Evolutionary conservation across 2,113 vertebrate genomes (phyloP).

Genomic region (Dromaius novaehollandiae): DNA sequence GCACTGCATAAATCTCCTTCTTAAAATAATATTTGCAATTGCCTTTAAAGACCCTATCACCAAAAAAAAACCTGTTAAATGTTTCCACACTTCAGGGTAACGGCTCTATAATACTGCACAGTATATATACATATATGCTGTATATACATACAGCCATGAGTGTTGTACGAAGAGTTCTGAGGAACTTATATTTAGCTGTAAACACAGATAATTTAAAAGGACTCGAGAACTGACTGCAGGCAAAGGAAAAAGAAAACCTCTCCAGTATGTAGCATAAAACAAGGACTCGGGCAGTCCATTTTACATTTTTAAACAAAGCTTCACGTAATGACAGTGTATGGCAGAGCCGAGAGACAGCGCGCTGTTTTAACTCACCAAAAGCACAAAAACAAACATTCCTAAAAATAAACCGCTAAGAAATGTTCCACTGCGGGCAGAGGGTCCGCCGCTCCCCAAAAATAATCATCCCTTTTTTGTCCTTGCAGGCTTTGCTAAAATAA

Average conservation of each 20-base stretch:
- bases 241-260: not conserved
- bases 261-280: not conserved
- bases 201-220: slow-evolving; percentile 67
- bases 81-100: slow-evolving; percentile 32
- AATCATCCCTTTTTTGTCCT: not conserved
- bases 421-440: not conserved
- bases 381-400: slow-evolving; percentile 7
- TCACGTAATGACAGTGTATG: not conserved
- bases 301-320: slow-evolving; percentile 55
- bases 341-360: not conserved
- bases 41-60: not conserved
- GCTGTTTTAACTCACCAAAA: slow-evolving; percentile 30
- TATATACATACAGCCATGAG: slow-evolving; percentile 14
- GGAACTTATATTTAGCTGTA: slow-evolving; percentile 52
- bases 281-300: not conserved
- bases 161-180: slow-evolving; percentile 28
- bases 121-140: not conserved
- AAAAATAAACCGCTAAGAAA: slow-evolving; percentile 1
- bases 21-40: slow-evolving; percentile 50
- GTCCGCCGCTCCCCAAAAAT: not conserved
- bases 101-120: not conserved
- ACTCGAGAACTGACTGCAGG: slow-evolving; percentile 13
- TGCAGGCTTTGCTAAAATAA: not conserved
- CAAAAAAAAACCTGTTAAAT: not conserved
- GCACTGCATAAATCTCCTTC: slow-evolving; percentile 58